Base-by-base conservation (phyloP, 2,113 vertebrate species). In the Sander lucioperca region DNA sequence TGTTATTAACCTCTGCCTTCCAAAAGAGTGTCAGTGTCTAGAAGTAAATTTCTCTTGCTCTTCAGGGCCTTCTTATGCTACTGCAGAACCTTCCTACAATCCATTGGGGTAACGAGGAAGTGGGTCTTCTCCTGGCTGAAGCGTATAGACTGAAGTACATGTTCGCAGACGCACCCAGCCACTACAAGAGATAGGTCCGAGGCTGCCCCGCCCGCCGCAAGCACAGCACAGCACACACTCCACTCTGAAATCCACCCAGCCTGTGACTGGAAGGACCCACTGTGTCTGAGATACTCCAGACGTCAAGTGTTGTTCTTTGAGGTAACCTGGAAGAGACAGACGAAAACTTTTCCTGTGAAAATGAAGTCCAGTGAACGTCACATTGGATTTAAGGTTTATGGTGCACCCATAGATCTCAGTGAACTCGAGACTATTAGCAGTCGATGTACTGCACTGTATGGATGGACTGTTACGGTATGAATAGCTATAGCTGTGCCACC, bases 91-190 rank as follows among this genome's bases (percentile, higher is more conserved):
- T 99, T 65, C 98, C 98, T 27, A 99, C 98, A 2, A 99, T 99
- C 92, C 98, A 99, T 93, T 99, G 98, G 98, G 98, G 98, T 30
- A 99, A 99, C 0, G 98, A 99, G 86, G 98, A 99, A 88, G 97
- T 99, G 7, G 97, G 98, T 47, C 97, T 99, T 58, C 97, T 99
- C 25, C 95, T 99, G 15, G 98, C 98, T 0, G 98, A 99, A 94
- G 98, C 98, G 0, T 99, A 99, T 91, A 97, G 98, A 95, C 97
- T 99, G 70, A 99, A 99, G 93, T 99, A 99, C 92, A 99, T 98
- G 97, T 99, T 99, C 77, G 98, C 98, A 0, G 98, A 99, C 0
- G 98, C 98, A 21, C 98, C 98, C 7, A 99, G 97, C 80, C 98
- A 99, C 95, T 99, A 99, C 92, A 97, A 96, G 92, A 97, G 97